phyloP scores from a whole-genome alignment of 64 coral and sea anemone genomes.

The Stichodactyla helianthus region DNA sequence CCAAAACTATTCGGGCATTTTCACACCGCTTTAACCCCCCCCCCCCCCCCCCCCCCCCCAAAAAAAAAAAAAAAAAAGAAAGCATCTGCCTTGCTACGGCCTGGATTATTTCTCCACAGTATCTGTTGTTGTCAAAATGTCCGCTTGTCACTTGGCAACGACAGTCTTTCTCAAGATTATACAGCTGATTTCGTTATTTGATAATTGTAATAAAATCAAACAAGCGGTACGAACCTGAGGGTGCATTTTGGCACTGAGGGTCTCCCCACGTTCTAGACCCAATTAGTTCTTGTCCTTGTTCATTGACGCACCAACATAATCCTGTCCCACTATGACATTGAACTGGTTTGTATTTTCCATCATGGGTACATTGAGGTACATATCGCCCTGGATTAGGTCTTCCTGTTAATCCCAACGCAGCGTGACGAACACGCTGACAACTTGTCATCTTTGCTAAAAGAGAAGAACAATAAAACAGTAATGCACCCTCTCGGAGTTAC shows the following conservation, averaged over 20 bases:
- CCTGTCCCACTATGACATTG: constrained; percentile 52
- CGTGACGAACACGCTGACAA: constrained; percentile 31
- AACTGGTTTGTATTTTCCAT: constrained; percentile 49
- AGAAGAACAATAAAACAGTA: neutral
- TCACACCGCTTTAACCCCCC: too few relatives aligned
- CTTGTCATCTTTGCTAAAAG: constrained; percentile 38
- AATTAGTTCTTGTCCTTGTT: constrained; percentile 56
- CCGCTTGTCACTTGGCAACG: too few relatives aligned
- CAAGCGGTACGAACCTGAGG: constrained; percentile 5
- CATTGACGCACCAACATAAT: constrained; percentile 81
- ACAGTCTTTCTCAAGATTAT: too few relatives aligned
- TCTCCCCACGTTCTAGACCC: constrained; percentile 54
- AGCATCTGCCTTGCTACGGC: too few relatives aligned
- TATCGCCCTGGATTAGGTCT: constrained; percentile 26
- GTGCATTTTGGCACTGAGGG: constrained; percentile 10
- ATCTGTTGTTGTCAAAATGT: too few relatives aligned
- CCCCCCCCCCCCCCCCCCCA: too few relatives aligned
- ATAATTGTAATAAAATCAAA: too few relatives aligned
- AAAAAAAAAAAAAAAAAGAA: too few relatives aligned
- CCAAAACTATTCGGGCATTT: too few relatives aligned
- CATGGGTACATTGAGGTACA: constrained; percentile 56
- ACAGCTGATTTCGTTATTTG: too few relatives aligned
- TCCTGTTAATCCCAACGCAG: constrained; percentile 37
- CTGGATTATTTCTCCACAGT: too few relatives aligned
- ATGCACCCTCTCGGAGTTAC: neutral